A percentile compares a stretch with the other conserved stretches of the same genome.
Conservation (phyloP, 1,140 invertebrate genomes). For the Nilaparvata lugens region DNA sequence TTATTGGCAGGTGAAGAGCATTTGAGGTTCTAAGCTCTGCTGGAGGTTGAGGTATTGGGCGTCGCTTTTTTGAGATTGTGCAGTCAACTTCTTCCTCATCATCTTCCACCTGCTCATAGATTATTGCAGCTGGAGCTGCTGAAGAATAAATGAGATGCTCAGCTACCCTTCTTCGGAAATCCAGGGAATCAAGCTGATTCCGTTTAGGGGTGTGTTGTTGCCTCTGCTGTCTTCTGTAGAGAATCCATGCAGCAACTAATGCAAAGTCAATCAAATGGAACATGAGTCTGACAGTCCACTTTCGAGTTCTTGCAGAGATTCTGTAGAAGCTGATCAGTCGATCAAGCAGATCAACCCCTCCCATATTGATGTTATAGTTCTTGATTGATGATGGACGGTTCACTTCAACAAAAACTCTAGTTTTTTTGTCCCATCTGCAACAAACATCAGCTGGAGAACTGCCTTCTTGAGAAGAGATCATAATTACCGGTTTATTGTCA, state of each 20-base stretch:
- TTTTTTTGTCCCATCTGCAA: background rate
- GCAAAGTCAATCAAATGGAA: conserved; percentile 3
- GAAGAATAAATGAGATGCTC: no score
- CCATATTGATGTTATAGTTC: conserved; percentile 1
- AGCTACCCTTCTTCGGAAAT: no score
- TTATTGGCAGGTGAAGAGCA: no score
- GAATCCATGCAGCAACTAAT: background rate
- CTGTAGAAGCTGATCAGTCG: background rate
- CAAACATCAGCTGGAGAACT: no score
- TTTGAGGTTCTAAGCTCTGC: no score
- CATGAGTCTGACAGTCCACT: conserved; percentile 1
- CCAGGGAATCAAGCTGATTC: background rate
- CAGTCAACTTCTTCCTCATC: no score
- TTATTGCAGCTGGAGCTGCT: no score
- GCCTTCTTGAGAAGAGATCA: background rate
- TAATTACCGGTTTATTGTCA: background rate
- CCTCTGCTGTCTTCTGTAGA: background rate
- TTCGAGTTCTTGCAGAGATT: background rate
- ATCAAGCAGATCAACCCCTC: background rate
- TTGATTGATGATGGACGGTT: background rate
- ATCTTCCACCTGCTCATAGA: no score
- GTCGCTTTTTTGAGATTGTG: no score
- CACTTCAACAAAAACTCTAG: background rate
- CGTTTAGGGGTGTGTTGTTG: background rate
- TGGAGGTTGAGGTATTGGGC: no score